These are phyloP conservation scores for Pyrocoelia pectoralis DNA, from an alignment of 2,888 invertebrate species.

Conservation along the genomic window DNA sequence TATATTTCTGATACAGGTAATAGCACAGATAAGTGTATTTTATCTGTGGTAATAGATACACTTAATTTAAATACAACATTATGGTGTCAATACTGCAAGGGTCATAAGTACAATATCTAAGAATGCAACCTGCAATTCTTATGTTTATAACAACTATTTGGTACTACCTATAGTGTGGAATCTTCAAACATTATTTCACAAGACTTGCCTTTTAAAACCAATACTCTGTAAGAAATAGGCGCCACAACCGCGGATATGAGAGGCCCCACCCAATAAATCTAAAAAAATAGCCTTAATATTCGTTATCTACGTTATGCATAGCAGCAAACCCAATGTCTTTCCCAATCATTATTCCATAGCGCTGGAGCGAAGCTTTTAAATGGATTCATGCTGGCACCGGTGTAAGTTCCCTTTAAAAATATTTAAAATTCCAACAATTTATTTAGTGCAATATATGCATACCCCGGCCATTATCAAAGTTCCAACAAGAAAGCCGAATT, in stretches of 20 bases:
- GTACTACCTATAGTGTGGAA: not conserved
- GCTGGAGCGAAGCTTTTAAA: conserved; percentile 76
- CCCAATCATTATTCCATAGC: conserved; percentile 71
- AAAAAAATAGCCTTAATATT: conserved; percentile 32
- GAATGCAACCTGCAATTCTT: too few species aligned
- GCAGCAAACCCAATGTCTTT: conserved; percentile 59
- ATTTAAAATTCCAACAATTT: too few species aligned
- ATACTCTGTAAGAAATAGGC: conserved; percentile 46
- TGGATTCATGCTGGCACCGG: conserved; percentile 76
- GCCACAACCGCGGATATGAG: conserved; percentile 48
- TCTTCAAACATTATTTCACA: not conserved
- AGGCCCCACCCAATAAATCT: conserved; percentile 57
- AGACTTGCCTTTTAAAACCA: conserved; percentile 38
- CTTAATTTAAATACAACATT: too few species aligned
- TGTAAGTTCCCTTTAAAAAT: conserved; percentile 60
- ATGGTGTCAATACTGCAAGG: too few species aligned
- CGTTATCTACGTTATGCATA: not conserved
- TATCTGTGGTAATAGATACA: too few species aligned
- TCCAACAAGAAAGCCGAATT: conserved; percentile 72
- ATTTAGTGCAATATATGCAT: too few species aligned
- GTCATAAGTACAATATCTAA: too few species aligned
- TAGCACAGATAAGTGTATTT: too few species aligned
- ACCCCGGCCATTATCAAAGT: conserved; percentile 72
- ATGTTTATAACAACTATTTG: too few species aligned
- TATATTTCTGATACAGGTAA: too few species aligned